These are phyloP conservation scores for Podarcis cretensis DNA, from an alignment of 2,113 vertebrate species.

Conservation along the genomic window DNA sequence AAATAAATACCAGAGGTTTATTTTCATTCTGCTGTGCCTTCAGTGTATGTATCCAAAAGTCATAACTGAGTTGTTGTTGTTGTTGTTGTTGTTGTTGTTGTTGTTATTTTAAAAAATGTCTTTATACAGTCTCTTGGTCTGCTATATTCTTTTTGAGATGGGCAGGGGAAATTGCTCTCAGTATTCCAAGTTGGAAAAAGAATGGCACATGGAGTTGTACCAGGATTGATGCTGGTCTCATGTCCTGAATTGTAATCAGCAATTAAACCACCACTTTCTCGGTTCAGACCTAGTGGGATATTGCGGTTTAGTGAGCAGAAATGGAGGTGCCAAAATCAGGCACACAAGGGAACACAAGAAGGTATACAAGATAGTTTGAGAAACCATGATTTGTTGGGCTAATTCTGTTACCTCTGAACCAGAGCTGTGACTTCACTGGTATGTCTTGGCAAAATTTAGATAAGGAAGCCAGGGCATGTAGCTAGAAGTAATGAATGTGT, in stretches of 20 bases:
- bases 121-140: neutral
- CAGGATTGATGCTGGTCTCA: neutral
- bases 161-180: neutral
- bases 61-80: too few species aligned
- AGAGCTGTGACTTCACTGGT: neutral
- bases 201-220: neutral
- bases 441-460: too few species aligned
- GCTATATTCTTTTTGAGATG: neutral
- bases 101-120: too few species aligned
- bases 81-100: too few species aligned
- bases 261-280: neutral
- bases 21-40: neutral
- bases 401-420: neutral
- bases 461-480: neutral
- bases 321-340: neutral
- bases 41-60: neutral
- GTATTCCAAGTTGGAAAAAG: neutral
- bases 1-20: rapidly evolving
- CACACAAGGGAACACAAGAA: neutral
- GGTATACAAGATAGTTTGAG: neutral
- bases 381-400: neutral
- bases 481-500: neutral
- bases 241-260: neutral
- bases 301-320: neutral
- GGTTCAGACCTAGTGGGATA: neutral